Percentiles rank a stretch among this genome's conserved stretches.
Evolutionary conservation across 2,113 vertebrate species (phyloP).

Genomic region (Meles meles): DNA sequence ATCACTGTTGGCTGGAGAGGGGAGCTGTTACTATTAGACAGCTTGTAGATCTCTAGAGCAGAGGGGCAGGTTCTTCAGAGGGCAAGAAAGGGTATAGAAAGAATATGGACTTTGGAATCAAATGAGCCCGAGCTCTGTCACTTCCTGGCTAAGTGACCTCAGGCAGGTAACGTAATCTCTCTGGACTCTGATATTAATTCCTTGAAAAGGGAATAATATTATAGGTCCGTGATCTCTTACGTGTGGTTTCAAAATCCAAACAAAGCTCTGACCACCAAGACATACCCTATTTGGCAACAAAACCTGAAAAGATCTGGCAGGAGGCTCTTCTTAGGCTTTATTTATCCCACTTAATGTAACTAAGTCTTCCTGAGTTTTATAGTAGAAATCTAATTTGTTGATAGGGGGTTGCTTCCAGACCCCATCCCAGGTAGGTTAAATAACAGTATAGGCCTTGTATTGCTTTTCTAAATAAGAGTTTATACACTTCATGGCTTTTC

Average conservation of each 20-base stretch:
- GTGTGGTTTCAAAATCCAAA: background rate
- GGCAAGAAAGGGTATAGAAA: background rate
- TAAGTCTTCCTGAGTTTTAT: background rate
- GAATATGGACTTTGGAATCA: background rate
- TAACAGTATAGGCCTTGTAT: background rate
- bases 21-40: background rate
- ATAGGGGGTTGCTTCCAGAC: background rate
- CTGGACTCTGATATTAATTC: background rate
- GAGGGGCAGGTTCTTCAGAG: background rate
- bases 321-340: background rate
- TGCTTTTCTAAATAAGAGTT: background rate
- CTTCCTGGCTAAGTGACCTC: background rate
- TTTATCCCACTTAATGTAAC: background rate
- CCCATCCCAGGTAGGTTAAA: background rate
- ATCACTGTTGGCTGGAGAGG: rapidly evolving
- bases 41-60: background rate
- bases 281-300: background rate
- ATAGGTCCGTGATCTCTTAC: background rate
- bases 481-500: background rate
- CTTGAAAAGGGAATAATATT: background rate
- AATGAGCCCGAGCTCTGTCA: background rate
- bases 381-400: background rate
- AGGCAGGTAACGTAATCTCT: background rate
- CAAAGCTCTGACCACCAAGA: background rate
- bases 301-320: background rate